Evolutionary conservation across 2,113 vertebrate species (phyloP).

Genomic region (Actinemys pallida): DNA sequence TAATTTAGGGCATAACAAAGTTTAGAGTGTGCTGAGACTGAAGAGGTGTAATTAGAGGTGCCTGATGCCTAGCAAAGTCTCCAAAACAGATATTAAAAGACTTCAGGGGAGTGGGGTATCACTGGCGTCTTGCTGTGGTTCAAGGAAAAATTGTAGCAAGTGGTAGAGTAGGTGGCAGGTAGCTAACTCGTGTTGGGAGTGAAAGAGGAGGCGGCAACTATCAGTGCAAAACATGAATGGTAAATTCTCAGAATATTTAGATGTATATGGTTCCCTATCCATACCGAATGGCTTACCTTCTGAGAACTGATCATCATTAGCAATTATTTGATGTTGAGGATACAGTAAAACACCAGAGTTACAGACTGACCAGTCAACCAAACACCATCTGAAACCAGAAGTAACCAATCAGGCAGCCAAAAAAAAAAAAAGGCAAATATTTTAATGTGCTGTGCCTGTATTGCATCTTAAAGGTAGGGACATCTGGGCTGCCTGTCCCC

Average conservation of each 20-base stretch:
- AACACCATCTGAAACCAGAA: too few relatives aligned
- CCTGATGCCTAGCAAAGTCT: background rate
- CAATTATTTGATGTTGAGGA: conserved; percentile 13
- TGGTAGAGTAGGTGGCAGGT: background rate
- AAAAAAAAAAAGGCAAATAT: too few relatives aligned
- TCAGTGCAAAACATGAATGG: background rate
- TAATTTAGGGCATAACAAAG: background rate
- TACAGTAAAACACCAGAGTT: too few relatives aligned
- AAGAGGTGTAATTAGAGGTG: background rate
- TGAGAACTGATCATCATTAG: background rate
- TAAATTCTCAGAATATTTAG: background rate
- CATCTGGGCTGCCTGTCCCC: too few relatives aligned
- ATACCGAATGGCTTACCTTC: background rate
- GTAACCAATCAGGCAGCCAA: too few relatives aligned
- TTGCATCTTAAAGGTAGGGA: too few relatives aligned
- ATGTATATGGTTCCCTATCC: rapidly evolving
- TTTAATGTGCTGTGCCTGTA: too few relatives aligned
- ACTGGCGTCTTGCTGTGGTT: rapidly evolving
- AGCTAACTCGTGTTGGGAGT: background rate
- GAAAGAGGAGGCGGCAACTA: background rate
- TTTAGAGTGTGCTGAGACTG: rapidly evolving
- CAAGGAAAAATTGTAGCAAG: background rate
- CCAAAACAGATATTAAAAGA: background rate
- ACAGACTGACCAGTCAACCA: too few relatives aligned
- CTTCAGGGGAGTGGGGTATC: rapidly evolving